Percentiles rank a stretch among this genome's conserved stretches.
Evolutionary conservation across 2,113 vertebrate species (phyloP).

Genomic region (Chionodraco myersi): DNA sequence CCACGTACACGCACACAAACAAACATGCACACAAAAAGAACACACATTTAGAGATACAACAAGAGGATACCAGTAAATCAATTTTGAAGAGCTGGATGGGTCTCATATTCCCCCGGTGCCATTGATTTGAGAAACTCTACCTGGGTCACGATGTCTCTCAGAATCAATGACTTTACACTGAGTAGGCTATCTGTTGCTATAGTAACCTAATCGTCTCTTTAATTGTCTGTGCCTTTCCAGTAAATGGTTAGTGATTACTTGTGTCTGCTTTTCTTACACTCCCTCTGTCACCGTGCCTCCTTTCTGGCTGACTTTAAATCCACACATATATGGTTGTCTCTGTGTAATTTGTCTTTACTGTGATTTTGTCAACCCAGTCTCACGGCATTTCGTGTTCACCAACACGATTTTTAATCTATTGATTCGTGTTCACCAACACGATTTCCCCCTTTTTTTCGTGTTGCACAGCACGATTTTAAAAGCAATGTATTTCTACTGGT

Average conservation of each 20-base stretch:
- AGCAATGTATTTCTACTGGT: no score
- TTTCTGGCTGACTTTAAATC: neutral
- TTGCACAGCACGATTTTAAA: no score
- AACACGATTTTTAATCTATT: no score
- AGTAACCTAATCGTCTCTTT: conserved; percentile 53
- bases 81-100: conserved; percentile 46
- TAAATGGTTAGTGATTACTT: conserved; percentile 19
- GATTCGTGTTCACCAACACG: no score
- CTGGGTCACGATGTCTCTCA: conserved; percentile 59
- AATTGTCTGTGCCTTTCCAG: conserved; percentile 44
- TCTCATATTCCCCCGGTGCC: conserved; percentile 27
- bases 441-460: no score
- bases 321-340: neutral
- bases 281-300: neutral
- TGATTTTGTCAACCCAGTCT: no score
- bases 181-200: conserved; percentile 58
- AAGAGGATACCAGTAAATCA: conserved; percentile 54
- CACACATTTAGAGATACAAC: neutral
- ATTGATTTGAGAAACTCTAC: conserved; percentile 56
- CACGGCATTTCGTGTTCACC: no score
- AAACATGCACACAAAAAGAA: neutral
- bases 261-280: conserved; percentile 6
- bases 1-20: neutral
- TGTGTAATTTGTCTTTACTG: neutral
- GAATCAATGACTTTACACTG: conserved; percentile 66